Conservation (phyloP, 2,113 vertebrate genomes). For the Microtus pennsylvanicus region DNA sequence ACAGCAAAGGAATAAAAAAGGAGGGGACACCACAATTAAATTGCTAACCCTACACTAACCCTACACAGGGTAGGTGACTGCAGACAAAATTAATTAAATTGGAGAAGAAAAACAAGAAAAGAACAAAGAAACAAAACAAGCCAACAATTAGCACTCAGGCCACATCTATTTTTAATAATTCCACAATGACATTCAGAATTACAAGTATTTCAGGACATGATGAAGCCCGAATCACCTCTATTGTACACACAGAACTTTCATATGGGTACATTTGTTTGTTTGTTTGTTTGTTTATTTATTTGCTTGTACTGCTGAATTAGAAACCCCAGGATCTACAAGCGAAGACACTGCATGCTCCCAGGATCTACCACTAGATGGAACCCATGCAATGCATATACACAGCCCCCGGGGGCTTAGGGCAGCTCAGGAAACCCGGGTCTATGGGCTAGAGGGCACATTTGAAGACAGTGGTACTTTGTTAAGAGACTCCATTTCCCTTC, state of each 20-base stretch:
- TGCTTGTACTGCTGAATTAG: not conserved
- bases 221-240: not conserved
- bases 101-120: not conserved
- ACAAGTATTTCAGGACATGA: not conserved
- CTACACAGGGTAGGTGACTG: slow-evolving; percentile 41
- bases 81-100: slow-evolving; percentile 61
- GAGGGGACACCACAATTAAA: slow-evolving; percentile 45
- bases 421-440: not conserved
- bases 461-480: slow-evolving; percentile 17
- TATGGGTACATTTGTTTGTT: not conserved
- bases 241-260: not conserved
- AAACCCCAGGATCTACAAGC: not conserved
- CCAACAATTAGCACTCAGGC: not conserved
- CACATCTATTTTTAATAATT: not conserved
- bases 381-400: slow-evolving; percentile 66
- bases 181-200: not conserved
- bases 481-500: slow-evolving; percentile 56
- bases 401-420: slow-evolving; percentile 29
- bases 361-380: slow-evolving; percentile 71
- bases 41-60: not conserved
- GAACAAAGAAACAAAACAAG: not conserved
- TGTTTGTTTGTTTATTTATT: rapidly evolving
- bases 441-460: slow-evolving; percentile 16
- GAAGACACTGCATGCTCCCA: not conserved
- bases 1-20: slow-evolving; percentile 13